Evolutionary conservation across 2,888 invertebrate species (phyloP), one percentile per base, ranked within the genome.

Genomic region (Leptopilina drosophilae): DNA sequence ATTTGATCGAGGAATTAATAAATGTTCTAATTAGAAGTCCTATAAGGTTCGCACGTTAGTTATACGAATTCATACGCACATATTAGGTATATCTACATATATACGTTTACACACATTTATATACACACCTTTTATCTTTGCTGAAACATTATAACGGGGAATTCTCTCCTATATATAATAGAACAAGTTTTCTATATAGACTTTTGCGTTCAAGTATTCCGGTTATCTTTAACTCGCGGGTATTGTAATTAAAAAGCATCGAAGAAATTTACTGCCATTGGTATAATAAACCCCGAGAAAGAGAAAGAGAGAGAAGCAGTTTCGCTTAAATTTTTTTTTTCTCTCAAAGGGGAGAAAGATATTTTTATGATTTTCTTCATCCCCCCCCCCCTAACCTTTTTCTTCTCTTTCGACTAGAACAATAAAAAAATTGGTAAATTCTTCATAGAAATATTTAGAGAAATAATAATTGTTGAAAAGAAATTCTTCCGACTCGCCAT

Each of bases 211-310:
- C 49, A 46, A 46, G 46, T 67, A 67, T 62, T 62, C 46, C 42
- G 15, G 67, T 67, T 67, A 67, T 46, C 20, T 46, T n/a, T 67
- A 26, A 46, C 49, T 46, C 46, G 49, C 20, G 67, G 49, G 46
- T 12, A 67, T 15, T 46, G 67, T 67, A 46, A 67, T 67, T 49
- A 67, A 67, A 49, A 67, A 67, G 11, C 20, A 49, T 67, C 20
- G 5, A 67, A 67, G 67, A 49, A 46, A 46, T 67, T 67, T 67
- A 67, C 67, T 49, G 20, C 46, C 67, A 49, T 67, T 49, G 67
- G 67, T 49, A 49, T 49, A 49, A 67, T 67, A 46, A 20, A 15
- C 15, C 12, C 46, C 46, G 46, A 7, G 9, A 46, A 5, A 26
- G 26, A 26, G 3, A 26, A 3, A 33, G 33, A 33, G 15, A 12